Conservation (phyloP, 2,888 invertebrate genomes). For the Volucella inflata region DNA sequence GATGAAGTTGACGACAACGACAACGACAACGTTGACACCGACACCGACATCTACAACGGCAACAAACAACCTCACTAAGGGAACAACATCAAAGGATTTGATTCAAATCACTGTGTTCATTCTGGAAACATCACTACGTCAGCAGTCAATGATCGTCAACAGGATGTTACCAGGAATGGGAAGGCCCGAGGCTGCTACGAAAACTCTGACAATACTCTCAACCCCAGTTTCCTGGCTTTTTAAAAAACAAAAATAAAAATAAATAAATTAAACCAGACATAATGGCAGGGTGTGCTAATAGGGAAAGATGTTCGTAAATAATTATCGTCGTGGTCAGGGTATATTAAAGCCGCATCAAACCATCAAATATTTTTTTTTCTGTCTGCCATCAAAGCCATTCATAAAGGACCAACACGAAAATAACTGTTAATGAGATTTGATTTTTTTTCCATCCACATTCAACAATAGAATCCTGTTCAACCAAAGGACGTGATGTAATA, state of each 20-base stretch:
- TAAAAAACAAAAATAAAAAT: neutral
- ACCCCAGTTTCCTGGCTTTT: conserved; percentile 3
- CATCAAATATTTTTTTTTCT: conserved; percentile 36
- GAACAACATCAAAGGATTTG: conserved; percentile 65
- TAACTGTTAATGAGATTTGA: conserved; percentile 20
- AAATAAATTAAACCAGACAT: neutral
- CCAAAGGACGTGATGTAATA: neutral
- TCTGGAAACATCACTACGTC: conserved; percentile 66
- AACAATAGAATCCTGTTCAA: neutral
- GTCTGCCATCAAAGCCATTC: conserved; percentile 20
- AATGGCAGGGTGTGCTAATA: neutral
- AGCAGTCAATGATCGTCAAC: conserved; percentile 62
- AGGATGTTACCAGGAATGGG: conserved; percentile 11
- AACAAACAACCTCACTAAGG: conserved; percentile 42
- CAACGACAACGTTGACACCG: conserved; percentile 10
- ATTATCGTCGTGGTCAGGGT: conserved; percentile 13
- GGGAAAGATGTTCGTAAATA: neutral
- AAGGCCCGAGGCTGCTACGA: neutral
- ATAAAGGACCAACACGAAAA: conserved; percentile 27
- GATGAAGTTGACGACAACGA: conserved; percentile 23
- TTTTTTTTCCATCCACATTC: conserved; percentile 12
- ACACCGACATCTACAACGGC: conserved; percentile 1
- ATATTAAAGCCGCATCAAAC: conserved; percentile 38
- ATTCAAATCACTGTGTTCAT: conserved; percentile 67
- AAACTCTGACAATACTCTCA: conserved; percentile 19